phyloP scores from a whole-genome alignment of 2,113 vertebrate species.

The Cololabis saira region DNA sequence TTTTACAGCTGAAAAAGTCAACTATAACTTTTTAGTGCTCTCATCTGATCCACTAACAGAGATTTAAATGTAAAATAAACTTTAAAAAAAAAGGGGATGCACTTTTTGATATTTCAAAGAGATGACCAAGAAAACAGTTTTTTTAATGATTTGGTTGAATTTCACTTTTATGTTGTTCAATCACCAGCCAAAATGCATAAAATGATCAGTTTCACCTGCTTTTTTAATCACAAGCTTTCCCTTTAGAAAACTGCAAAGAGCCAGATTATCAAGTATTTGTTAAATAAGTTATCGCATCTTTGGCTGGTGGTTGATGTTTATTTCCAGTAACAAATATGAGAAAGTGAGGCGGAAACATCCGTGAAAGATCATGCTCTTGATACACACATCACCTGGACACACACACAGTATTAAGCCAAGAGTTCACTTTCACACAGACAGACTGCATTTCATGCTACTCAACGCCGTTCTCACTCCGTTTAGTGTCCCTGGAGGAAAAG shows the following conservation, averaged over 20 bases:
- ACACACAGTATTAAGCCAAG: slow-evolving; percentile 3
- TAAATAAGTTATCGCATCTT: background rate
- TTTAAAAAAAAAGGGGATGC: no score
- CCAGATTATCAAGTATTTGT: no score
- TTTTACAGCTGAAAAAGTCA: no score
- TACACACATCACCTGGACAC: no score
- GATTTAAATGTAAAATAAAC: no score
- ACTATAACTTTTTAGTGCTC: no score
- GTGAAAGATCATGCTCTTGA: slow-evolving; percentile 39
- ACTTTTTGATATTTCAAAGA: no score
- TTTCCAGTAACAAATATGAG: slow-evolving; percentile 5
- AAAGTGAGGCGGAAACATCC: background rate
- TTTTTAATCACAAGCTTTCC: background rate
- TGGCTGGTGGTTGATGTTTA: slow-evolving; percentile 18
- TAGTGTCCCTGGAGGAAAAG: slow-evolving; percentile 16
- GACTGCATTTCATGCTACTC: background rate
- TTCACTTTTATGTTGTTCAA: no score
- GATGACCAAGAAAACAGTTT: no score
- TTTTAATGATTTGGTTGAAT: no score
- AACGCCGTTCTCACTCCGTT: background rate
- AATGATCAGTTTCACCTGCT: background rate
- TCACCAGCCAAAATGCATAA: no score
- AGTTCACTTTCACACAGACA: slow-evolving; percentile 4
- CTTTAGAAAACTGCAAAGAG: background rate
- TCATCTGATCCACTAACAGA: no score